Evolutionary conservation across 37 sponge, comb jelly and placozoan genomes (phyloP).

Genomic region (Cliona cf. orientalis): DNA sequence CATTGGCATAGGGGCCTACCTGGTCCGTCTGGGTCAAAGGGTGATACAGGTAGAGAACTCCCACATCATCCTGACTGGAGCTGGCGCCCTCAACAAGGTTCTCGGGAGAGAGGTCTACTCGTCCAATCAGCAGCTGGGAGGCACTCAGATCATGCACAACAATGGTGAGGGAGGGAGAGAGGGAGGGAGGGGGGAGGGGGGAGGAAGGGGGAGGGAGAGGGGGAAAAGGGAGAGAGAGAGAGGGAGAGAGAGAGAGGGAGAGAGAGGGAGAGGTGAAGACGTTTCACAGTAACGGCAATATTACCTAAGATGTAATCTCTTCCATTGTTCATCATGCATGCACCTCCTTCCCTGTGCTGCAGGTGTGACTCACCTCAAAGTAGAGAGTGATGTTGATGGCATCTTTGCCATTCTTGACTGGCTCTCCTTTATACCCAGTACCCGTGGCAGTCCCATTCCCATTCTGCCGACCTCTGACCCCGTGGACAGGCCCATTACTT

Average conservation of each 20-base stretch:
- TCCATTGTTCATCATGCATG: neutral
- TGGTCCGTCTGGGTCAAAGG: slow-evolving; percentile 94
- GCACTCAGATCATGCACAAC: slow-evolving; percentile 95
- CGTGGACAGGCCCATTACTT: slow-evolving; percentile 77
- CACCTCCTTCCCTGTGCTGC: neutral
- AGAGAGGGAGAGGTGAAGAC: too few species aligned
- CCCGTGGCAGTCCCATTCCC: slow-evolving; percentile 62
- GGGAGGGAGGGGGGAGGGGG: neutral
- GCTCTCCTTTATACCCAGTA: slow-evolving; percentile 83
- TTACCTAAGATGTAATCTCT: too few species aligned
- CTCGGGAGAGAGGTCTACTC: slow-evolving; percentile 87
- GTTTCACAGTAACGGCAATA: too few species aligned
- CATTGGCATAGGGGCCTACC: slow-evolving; percentile 97
- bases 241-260: too few species aligned
- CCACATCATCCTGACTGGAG: slow-evolving; percentile 96
- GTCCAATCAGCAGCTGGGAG: slow-evolving; percentile 95
- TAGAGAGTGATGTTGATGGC: slow-evolving; percentile 89
- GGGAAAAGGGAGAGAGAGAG: too few species aligned
- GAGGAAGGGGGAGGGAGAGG: too few species aligned
- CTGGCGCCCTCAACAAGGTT: slow-evolving; percentile 95
- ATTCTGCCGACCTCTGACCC: slow-evolving; percentile 74
- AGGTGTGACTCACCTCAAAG: slow-evolving; percentile 93
- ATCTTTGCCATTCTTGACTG: slow-evolving; percentile 79
- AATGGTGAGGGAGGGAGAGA: slow-evolving; percentile 70
- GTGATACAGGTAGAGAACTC: slow-evolving; percentile 97